A percentile compares a stretch with the other conserved stretches of the same genome.
Evolutionary conservation across 1,140 invertebrate genomes (phyloP).

Genomic region (Listronotus bonariensis): DNA sequence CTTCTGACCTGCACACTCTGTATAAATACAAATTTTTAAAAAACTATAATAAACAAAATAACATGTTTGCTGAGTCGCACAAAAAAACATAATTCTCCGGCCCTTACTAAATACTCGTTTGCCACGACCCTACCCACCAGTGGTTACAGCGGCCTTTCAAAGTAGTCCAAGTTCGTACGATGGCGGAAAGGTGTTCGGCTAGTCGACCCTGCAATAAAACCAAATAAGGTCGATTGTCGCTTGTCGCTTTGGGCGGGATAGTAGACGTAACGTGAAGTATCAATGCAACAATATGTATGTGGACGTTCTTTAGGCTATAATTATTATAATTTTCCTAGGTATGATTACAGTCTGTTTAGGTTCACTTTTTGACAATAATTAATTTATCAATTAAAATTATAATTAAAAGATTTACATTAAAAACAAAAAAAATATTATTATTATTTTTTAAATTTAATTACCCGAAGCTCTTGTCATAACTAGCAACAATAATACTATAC

Average conservation of each 20-base stretch:
- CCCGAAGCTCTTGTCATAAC: too few relatives aligned
- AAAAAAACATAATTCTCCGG: not conserved
- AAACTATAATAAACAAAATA: too few relatives aligned
- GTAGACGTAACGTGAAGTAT: constrained; percentile 9
- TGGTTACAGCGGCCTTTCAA: constrained; percentile 2
- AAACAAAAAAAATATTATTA: too few relatives aligned
- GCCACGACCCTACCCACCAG: not conserved
- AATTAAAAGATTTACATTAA: too few relatives aligned
- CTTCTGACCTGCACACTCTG: too few relatives aligned
- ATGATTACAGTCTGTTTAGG: not conserved
- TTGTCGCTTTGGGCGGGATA: constrained; percentile 4
- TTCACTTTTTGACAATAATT: not conserved
- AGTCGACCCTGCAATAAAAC: constrained; percentile 20
- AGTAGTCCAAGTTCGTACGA: constrained; percentile 27
- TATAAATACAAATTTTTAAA: too few relatives aligned
- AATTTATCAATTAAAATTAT: too few relatives aligned
- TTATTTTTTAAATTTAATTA: too few relatives aligned
- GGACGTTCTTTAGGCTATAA: too few relatives aligned
- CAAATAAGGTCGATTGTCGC: constrained; percentile 19
- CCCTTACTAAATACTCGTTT: not conserved
- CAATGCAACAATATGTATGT: too few relatives aligned
- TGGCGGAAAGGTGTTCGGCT: constrained; percentile 18
- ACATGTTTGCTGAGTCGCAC: not conserved
- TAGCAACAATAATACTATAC: too few relatives aligned
- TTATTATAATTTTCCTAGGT: too few relatives aligned